Conservation (phyloP, 2,888 invertebrate genomes). For the Andrena flavipes region DNA sequence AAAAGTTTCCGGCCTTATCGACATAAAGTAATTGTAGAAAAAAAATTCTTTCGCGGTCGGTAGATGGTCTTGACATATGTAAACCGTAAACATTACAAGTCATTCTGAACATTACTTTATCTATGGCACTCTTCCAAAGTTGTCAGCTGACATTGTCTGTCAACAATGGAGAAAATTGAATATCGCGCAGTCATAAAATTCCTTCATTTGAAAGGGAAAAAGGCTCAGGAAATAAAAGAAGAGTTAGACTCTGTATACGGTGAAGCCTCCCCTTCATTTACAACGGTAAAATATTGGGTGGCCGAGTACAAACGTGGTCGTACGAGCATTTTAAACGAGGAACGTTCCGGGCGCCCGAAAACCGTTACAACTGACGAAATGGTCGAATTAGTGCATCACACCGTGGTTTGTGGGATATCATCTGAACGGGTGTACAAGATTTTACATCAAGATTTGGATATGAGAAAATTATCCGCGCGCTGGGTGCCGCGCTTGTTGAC, state of each 20-base stretch:
- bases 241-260: not conserved
- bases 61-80: too few species aligned
- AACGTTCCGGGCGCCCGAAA: conserved; percentile 26
- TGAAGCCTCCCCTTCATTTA: conserved; percentile 4
- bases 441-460: conserved; percentile 68
- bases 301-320: conserved; percentile 20
- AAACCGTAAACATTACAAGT: too few species aligned
- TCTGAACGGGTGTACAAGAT: conserved; percentile 38
- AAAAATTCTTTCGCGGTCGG: too few species aligned
- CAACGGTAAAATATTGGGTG: not conserved
- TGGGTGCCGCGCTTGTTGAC: conserved; percentile 77
- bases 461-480: conserved; percentile 66
- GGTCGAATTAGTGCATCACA: conserved; percentile 24
- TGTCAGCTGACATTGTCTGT: too few species aligned
- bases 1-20: too few species aligned
- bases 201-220: conserved; percentile 2
- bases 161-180: conserved; percentile 7
- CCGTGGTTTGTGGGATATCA: conserved; percentile 1
- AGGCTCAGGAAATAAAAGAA: conserved; percentile 1
- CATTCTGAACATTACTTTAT: too few species aligned
- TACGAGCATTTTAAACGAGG: conserved; percentile 3
- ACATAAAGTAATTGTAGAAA: too few species aligned
- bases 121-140: too few species aligned
- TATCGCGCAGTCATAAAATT: not conserved
- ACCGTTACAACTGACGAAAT: conserved; percentile 3